Base-by-base conservation (phyloP, 1,140 invertebrate species). In the Lasaia peninsularis region DNA sequence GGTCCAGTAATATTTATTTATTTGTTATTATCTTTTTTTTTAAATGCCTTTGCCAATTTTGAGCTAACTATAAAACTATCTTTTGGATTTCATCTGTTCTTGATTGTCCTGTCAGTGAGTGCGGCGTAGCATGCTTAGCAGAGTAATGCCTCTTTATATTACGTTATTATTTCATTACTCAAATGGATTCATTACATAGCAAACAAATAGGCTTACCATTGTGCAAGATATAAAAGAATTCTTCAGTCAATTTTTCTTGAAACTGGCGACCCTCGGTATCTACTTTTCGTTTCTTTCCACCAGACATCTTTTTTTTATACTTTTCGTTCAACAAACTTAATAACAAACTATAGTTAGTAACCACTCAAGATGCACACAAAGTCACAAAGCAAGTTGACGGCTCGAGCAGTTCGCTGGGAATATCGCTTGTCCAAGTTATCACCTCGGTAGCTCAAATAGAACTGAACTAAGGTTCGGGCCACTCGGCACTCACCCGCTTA, bases 331-430 rank as follows among this genome's bases (percentile, higher is more conserved):
- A n/a, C 8, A 37, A 37, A 37, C 11, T 8, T 37, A 11, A 37
- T n/a, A 37, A 37, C 14, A 14, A 37, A 37, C 11, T 37, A 37
- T 37, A 37, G 14, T 37, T 48, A 57, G 56, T 58, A 35, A 58
- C 0, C 56, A 44, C 32, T 31, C 31, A 52, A 52, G 51, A 52
- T 32, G 31, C 5, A 52, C 16, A 14, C 32, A 50, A 51, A 58
- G 56, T 51, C 48, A 58, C 48, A 51, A 58, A 58, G 56, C 48
- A 58, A 58, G 33, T 51, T 58, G 56, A 58, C 56, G n/a, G 51
- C 24, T 14, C 51, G n/a, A 52, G 51, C 31, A 52, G 28, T 52
- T 32, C 28, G 31, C 28, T 52, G 33, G 28, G 51, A 31, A 50
- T 37, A 57, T 57, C 56, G 44, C 44, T 57, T 50, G 56, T 33